Evolutionary conservation across 2,113 vertebrate species (phyloP).

Genomic region (Oriolus oriolus): DNA sequence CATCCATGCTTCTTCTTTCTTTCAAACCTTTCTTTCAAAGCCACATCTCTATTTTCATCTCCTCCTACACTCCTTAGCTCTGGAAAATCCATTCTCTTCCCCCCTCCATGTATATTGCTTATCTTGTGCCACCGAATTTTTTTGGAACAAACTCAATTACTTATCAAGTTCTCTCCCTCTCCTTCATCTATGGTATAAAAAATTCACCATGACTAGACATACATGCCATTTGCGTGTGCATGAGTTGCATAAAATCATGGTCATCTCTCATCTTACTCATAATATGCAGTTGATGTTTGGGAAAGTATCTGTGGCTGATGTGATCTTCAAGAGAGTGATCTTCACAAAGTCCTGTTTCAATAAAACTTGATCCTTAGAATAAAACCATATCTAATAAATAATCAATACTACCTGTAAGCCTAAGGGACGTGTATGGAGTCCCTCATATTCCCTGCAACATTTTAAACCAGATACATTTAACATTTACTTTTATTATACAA

Average conservation of each 20-base stretch:
- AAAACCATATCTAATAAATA: not conserved
- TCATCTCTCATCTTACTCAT: not conserved
- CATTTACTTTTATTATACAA: not conserved
- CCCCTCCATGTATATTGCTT: conserved; percentile 6
- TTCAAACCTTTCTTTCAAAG: conserved; percentile 52
- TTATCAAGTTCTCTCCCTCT: not conserved
- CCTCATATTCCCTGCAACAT: not conserved
- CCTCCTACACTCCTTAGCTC: not conserved
- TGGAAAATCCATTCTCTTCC: not conserved
- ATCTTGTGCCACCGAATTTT: not conserved
- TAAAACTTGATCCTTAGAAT: not conserved
- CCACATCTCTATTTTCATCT: conserved; percentile 42
- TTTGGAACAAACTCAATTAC: conserved; percentile 28
- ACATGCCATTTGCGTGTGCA: accelerated
- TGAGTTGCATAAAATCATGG: not conserved
- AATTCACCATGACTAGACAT: not conserved
- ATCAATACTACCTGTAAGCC: not conserved
- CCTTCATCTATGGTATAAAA: not conserved
- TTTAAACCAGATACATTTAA: not conserved
- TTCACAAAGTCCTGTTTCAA: not conserved
- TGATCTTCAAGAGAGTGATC: not conserved
- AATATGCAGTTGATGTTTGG: not conserved
- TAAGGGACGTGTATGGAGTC: not conserved
- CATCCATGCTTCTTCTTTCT: not conserved
- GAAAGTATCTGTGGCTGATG: not conserved